Percentiles rank a stretch among this genome's conserved stretches.
Evolutionary conservation across 1,140 invertebrate genomes (phyloP).

Genomic region (Heliconius nattereri): DNA sequence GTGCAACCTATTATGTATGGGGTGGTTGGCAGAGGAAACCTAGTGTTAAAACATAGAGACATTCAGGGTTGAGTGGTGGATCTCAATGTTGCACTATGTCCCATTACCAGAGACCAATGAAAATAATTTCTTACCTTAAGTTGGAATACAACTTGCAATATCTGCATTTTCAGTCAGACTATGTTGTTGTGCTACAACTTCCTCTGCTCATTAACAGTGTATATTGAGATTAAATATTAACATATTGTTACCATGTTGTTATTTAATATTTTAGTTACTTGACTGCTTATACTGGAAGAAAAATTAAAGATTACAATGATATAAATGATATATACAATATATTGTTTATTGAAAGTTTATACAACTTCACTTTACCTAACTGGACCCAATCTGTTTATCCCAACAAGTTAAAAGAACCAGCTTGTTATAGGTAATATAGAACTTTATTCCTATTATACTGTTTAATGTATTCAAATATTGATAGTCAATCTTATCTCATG

Average conservation of each 20-base stretch:
- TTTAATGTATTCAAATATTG: background rate
- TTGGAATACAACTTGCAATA: no score
- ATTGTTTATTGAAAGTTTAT: slow-evolving; percentile 86
- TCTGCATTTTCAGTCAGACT: no score
- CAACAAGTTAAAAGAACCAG: slow-evolving; percentile 77
- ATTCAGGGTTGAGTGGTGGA: no score
- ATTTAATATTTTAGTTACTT: slow-evolving; percentile 77
- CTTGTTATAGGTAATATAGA: slow-evolving; percentile 80
- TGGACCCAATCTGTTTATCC: slow-evolving; percentile 85
- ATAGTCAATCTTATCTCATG: background rate
- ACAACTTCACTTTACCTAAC: slow-evolving; percentile 87
- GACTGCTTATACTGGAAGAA: slow-evolving; percentile 82
- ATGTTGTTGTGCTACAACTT: no score
- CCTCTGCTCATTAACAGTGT: background rate
- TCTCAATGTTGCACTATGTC: no score
- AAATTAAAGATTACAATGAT: slow-evolving; percentile 78
- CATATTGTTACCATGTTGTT: no score
- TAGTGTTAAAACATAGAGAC: no score
- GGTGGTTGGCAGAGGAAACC: no score
- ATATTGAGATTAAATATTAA: slow-evolving; percentile 16
- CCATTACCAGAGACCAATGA: no score
- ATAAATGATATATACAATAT: slow-evolving; percentile 85
- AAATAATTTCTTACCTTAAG: no score
- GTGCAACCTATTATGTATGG: no score
- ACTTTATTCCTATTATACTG: background rate